These are phyloP conservation scores for Branchinecta lynchi DNA, from an alignment of 1,140 invertebrate species.

Conservation along the genomic window DNA sequence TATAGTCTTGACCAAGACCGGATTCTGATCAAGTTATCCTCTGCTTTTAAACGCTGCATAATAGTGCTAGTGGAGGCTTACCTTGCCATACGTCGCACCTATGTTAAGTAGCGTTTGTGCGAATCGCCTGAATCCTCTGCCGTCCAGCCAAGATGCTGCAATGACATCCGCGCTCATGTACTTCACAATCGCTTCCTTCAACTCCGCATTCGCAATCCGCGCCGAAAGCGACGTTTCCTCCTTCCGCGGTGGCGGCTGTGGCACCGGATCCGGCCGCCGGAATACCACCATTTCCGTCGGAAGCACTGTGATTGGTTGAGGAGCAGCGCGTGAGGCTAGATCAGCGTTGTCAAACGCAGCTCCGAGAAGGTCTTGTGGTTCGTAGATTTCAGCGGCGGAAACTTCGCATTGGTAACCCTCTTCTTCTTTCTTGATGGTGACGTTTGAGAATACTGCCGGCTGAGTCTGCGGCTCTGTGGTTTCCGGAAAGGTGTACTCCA, in stretches of 20 bases:
- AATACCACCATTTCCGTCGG: not conserved
- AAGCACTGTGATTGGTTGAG: not conserved
- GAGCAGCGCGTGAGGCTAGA: not conserved
- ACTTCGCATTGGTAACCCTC: not conserved
- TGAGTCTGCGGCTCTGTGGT: too few species aligned
- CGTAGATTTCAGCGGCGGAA: not conserved
- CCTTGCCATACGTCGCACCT: not conserved
- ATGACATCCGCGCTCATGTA: not conserved
- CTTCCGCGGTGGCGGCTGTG: not conserved
- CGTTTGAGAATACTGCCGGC: not conserved
- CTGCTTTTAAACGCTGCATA: too few species aligned
- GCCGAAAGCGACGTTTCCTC: not conserved
- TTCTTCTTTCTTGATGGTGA: not conserved
- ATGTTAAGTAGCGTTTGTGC: conserved; percentile 3
- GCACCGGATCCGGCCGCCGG: not conserved
- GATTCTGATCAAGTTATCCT: too few species aligned
- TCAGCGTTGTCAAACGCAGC: conserved; percentile 8
- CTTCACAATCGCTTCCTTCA: not conserved
- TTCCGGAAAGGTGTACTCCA: too few species aligned
- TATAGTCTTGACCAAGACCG: too few species aligned
- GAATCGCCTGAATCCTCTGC: not conserved
- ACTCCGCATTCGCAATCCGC: not conserved
- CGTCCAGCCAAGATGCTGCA: not conserved
- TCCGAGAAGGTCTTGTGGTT: not conserved
- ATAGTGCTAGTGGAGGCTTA: not conserved